These are phyloP conservation scores for Agelastica alni DNA, from an alignment of 2,888 invertebrate species.

Conservation along the genomic window DNA sequence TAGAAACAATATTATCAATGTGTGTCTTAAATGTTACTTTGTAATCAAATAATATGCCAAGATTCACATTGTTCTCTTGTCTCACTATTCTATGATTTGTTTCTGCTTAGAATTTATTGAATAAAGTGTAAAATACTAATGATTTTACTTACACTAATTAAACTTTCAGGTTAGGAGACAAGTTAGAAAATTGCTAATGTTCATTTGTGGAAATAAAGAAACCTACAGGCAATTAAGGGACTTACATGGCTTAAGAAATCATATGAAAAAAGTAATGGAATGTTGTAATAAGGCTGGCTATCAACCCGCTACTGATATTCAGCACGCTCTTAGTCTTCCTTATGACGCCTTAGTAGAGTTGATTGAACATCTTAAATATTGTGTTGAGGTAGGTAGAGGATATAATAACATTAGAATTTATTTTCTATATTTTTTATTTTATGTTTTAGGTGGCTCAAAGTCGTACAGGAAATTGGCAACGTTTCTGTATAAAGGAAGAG, in stretches of 20 bases:
- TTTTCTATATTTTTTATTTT: neutral
- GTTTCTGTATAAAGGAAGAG: constrained; percentile 76
- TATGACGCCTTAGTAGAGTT: constrained; percentile 93
- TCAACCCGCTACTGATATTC: constrained; percentile 55
- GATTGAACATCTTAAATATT: constrained; percentile 93
- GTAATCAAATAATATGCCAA: no score
- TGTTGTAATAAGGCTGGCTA: constrained; percentile 64
- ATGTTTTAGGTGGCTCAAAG: constrained; percentile 68
- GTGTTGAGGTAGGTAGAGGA: constrained; percentile 69
- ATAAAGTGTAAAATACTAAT: no score
- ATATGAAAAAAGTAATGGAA: constrained; percentile 69
- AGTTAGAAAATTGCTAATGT: constrained; percentile 87
- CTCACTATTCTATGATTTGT: no score
- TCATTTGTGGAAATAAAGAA: constrained; percentile 94
- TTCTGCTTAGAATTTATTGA: no score
- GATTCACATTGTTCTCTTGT: no score
- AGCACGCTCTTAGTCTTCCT: constrained; percentile 64
- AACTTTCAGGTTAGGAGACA: constrained; percentile 68
- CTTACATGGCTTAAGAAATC: constrained; percentile 88
- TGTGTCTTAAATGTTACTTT: no score
- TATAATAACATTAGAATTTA: neutral
- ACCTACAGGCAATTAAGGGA: constrained; percentile 93
- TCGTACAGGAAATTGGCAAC: constrained; percentile 95
- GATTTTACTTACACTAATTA: no score
- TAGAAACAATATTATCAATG: no score